Evolutionary conservation across 2,113 vertebrate species (phyloP).

Genomic region (Pluvianellus socialis): DNA sequence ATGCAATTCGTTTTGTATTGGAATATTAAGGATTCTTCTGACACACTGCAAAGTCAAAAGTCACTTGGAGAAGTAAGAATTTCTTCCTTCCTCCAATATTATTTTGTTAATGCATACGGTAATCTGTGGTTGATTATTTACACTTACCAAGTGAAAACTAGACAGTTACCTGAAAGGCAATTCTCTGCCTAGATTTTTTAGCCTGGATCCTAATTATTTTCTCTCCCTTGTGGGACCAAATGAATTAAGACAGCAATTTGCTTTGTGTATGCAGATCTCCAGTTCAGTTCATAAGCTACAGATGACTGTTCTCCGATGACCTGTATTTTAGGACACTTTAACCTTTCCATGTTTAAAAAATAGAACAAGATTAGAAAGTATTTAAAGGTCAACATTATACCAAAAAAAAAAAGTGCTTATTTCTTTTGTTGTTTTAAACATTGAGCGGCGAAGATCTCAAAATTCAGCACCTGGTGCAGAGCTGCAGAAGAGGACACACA

Average conservation of each 20-base stretch:
- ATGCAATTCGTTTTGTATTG: not conserved
- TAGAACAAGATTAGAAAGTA: not conserved
- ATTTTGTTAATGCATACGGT: not conserved
- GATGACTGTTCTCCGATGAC: not conserved
- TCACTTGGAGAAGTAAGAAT: slow-evolving; percentile 25
- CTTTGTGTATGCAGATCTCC: slow-evolving; percentile 51
- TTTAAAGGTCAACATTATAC: not conserved
- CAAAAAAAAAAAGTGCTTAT: not conserved
- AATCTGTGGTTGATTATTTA: slow-evolving; percentile 60
- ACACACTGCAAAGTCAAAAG: not conserved
- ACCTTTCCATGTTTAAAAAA: not conserved
- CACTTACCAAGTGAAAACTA: slow-evolving; percentile 35
- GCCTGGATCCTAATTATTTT: slow-evolving; percentile 62
- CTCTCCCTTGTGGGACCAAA: slow-evolving; percentile 35
- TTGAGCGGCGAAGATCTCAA: not conserved
- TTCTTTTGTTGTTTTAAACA: not conserved
- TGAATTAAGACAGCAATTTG: slow-evolving; percentile 66
- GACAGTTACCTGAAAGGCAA: slow-evolving; percentile 50
- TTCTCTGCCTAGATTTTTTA: slow-evolving; percentile 21
- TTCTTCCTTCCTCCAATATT: not conserved
- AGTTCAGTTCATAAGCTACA: not conserved
- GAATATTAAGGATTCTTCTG: not conserved
- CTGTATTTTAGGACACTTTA: not conserved
- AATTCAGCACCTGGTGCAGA: not conserved
- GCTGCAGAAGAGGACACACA: not conserved